Conservation (phyloP, 1,140 invertebrate species). For the Drosophila orena region DNA sequence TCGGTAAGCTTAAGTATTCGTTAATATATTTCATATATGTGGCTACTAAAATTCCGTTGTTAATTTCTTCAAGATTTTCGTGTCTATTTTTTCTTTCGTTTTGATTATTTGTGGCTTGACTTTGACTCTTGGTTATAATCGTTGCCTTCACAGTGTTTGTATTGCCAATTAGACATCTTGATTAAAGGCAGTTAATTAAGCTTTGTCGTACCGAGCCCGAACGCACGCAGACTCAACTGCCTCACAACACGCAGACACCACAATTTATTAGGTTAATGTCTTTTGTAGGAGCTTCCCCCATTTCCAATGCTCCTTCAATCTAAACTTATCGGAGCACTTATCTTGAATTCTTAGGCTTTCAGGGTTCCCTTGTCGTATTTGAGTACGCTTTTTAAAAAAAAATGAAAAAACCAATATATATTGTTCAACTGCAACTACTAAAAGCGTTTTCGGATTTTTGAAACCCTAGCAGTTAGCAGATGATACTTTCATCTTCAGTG, state of each 20-base stretch:
- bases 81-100: background rate
- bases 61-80: background rate
- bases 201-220: conserved; percentile 31
- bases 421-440: conserved; percentile 10
- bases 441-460: conserved; percentile 45
- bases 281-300: background rate
- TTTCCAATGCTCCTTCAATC: too few relatives aligned
- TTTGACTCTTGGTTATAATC: conserved; percentile 26
- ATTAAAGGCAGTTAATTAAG: conserved; percentile 59
- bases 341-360: background rate
- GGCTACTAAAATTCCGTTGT: conserved; percentile 7
- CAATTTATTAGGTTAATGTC: conserved; percentile 46
- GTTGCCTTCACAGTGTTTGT: conserved; percentile 43
- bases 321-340: conserved; percentile 1
- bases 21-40: background rate
- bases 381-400: too few relatives aligned
- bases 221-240: conserved; percentile 17
- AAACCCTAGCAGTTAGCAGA: background rate
- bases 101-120: conserved; percentile 27
- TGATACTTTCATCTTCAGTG: conserved; percentile 9
- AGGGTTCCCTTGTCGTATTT: background rate
- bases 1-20: conserved; percentile 19
- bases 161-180: conserved; percentile 49
- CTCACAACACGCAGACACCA: conserved; percentile 6
- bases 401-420: too few relatives aligned